Evolutionary conservation across 2,113 vertebrate species (phyloP).

Genomic region (Crocuta crocuta): DNA sequence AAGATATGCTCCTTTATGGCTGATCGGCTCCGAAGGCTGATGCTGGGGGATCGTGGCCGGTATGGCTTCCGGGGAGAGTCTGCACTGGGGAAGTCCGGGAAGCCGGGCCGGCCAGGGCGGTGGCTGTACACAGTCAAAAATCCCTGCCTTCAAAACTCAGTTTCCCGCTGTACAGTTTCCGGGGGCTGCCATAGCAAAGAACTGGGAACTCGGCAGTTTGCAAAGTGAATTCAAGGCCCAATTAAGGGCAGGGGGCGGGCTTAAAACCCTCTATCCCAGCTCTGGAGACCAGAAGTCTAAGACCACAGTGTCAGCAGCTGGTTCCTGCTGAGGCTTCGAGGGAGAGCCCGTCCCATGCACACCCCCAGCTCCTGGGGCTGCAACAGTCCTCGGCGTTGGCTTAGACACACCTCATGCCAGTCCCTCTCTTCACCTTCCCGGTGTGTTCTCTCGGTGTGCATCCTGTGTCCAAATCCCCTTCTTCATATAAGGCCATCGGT

Average conservation of each 20-base stretch:
- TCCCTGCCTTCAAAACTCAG: not conserved
- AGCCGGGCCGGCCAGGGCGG: too few relatives aligned
- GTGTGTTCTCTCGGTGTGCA: not conserved
- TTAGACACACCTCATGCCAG: rapidly evolving
- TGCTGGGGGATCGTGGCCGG: rapidly evolving
- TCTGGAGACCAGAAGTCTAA: not conserved
- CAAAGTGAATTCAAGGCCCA: too few relatives aligned
- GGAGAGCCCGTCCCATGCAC: not conserved
- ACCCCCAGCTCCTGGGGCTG: not conserved
- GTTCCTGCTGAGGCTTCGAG: not conserved
- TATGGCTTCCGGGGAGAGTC: rapidly evolving
- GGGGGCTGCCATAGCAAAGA: not conserved
- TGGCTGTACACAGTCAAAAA: not conserved
- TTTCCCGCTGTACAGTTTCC: not conserved
- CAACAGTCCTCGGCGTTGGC: not conserved
- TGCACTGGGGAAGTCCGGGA: rapidly evolving
- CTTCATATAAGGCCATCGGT: not conserved
- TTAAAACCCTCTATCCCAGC: not conserved
- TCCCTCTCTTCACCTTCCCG: not conserved
- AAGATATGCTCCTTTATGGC: not conserved
- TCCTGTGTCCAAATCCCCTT: too few relatives aligned
- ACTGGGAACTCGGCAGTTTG: not conserved
- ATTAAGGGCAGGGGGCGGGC: not conserved
- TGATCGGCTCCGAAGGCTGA: not conserved
- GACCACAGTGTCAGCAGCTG: not conserved